Evolutionary conservation across 2,113 vertebrate species (phyloP).

Genomic region (Chionomys nivalis): DNA sequence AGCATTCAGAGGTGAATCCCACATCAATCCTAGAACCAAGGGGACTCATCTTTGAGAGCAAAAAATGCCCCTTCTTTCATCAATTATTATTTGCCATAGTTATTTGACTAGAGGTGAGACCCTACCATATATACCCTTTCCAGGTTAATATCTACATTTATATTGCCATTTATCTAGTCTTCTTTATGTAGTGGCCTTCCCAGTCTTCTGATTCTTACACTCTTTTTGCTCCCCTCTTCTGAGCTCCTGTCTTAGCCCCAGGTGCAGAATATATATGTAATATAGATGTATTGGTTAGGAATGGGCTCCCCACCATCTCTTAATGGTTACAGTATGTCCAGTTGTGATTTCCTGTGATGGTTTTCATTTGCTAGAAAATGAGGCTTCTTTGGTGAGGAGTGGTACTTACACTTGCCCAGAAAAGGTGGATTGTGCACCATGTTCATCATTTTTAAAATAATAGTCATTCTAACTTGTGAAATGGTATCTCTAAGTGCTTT

Average conservation of each 20-base stretch:
- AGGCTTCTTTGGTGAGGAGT: not conserved
- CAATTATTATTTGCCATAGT: not conserved
- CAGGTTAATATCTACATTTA: not conserved
- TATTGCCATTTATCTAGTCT: not conserved
- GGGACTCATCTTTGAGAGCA: no score
- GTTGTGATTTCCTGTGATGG: not conserved
- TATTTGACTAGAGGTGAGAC: not conserved
- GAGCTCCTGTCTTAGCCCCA: not conserved
- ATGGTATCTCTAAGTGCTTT: not conserved
- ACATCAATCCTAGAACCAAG: no score
- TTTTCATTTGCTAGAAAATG: not conserved
- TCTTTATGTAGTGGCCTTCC: not conserved
- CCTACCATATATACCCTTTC: no score
- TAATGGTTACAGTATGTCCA: not conserved
- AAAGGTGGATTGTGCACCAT: not conserved
- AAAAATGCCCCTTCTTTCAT: not conserved
- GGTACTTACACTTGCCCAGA: not conserved
- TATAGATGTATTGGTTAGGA: not conserved
- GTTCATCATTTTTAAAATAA: not conserved
- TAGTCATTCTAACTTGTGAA: not conserved
- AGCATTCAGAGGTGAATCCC: no score
- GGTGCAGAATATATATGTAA: no score
- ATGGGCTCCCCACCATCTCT: not conserved
- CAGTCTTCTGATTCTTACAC: not conserved
- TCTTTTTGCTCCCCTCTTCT: no score